Base-by-base conservation (phyloP, 2,888 invertebrate genomes). In the Drosophila anomalata region DNA sequence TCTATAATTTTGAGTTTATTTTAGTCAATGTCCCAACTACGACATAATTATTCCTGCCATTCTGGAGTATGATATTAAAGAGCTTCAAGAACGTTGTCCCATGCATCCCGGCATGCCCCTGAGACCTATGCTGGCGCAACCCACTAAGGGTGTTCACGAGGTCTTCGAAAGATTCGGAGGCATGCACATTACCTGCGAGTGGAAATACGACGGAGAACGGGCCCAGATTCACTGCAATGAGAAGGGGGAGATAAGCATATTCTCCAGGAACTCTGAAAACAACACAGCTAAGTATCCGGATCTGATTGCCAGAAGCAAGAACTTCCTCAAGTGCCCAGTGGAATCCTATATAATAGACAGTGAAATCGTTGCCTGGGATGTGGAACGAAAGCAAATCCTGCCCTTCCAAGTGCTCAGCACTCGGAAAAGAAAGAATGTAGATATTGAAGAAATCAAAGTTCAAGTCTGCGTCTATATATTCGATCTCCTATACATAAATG, bases 151-250 rank as follows among this genome's bases (percentile, higher is more conserved):
- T 3, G 96, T 99, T 1, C 94, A 95, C 73, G 98, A 98, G 91
- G 96, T 99, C 4, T 92, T 99, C 57, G 94, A 94, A 67, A 94
- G 94, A 65, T 97, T 97, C 92, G 97, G 97, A 67, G 95, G 95
- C 12, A 93, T 96, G 74, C 94, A 95, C 84, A 99, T 99, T 91
- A 99, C 99, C 0, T 99, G 99, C 91, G 99, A 99, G 92, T 99
- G 96, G 95, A 99, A 99, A 91, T 99, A 99, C 91, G 99, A 99
- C 92, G 99, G 99, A 0, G 99, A 99, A 93, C 93, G 99, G 82
- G 99, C 99, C 0, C 99, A 98, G 94, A 97, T 98, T 78, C 97
- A 98, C 90, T 92, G 94, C 26, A 90, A 92, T 26, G 94, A 94
- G 51, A 93, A 94, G 78, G 95, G 96, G 0, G 92, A 92, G 2